Conservation (phyloP, 2,888 invertebrate species). For the Julus scanicus region DNA sequence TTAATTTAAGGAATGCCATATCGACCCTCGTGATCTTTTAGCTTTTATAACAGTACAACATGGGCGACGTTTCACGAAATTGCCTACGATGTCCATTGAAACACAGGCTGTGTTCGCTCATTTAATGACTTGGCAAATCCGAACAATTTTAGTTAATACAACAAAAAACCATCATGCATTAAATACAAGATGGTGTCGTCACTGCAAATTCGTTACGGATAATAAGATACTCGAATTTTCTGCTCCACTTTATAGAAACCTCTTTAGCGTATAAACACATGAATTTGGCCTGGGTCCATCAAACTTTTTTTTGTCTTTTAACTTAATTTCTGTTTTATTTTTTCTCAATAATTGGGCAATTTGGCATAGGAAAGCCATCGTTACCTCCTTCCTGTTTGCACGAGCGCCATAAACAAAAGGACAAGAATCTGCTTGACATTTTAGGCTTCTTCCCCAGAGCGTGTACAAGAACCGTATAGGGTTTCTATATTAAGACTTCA, state of each 20-base stretch:
- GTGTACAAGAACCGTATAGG: not conserved
- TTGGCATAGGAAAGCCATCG: slow-evolving; percentile 26
- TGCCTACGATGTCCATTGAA: no score
- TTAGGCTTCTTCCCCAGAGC: slow-evolving; percentile 12
- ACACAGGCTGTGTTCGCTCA: no score
- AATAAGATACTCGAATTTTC: not conserved
- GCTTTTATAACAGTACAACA: no score
- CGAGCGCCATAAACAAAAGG: slow-evolving; percentile 36
- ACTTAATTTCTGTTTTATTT: slow-evolving; percentile 39
- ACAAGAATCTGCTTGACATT: slow-evolving; percentile 42
- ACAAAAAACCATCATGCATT: not conserved
- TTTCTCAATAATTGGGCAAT: slow-evolving; percentile 42
- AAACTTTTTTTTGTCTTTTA: not conserved
- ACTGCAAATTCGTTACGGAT: not conserved
- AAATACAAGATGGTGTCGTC: not conserved
- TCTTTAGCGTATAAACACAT: slow-evolving; percentile 13
- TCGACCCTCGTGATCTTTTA: no score
- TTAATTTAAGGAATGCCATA: no score
- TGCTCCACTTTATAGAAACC: slow-evolving; percentile 38
- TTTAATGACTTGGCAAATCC: no score
- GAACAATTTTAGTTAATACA: no score
- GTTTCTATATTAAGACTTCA: slow-evolving; percentile 51
- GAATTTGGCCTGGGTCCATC: slow-evolving; percentile 8
- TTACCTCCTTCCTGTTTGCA: slow-evolving; percentile 36
- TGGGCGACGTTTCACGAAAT: no score